Percentiles rank a stretch among this genome's conserved stretches.
Evolutionary conservation across 2,888 invertebrate genomes (phyloP).

Genomic region (Chironomus tentans): DNA sequence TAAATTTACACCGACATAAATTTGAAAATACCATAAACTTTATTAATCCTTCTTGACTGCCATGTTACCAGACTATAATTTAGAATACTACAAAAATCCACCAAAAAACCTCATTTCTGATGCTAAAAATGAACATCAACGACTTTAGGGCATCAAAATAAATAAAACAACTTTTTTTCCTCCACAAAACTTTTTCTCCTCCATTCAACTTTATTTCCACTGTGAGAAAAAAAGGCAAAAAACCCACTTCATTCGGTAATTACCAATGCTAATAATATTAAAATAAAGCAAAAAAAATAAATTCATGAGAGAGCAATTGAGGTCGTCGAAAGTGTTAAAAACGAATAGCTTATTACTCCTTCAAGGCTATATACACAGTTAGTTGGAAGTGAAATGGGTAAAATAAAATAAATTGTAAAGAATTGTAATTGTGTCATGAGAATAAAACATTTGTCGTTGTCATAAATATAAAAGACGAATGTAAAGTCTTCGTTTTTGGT

Average conservation of each 20-base stretch:
- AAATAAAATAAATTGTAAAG: too few relatives aligned
- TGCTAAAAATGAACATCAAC: not conserved
- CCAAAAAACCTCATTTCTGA: too few relatives aligned
- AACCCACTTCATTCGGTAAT: not conserved
- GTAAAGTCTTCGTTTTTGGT: too few relatives aligned
- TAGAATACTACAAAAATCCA: too few relatives aligned
- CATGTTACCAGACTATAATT: too few relatives aligned
- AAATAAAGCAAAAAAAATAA: not conserved
- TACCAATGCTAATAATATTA: slow-evolving; percentile 1
- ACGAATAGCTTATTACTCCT: not conserved
- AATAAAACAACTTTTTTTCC: not conserved
- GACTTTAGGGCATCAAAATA: not conserved
- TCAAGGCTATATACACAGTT: not conserved
- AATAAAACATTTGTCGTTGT: not conserved
- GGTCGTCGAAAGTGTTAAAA: not conserved
- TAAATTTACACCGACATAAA: too few relatives aligned
- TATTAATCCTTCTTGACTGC: too few relatives aligned
- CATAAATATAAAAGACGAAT: not conserved
- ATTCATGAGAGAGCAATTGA: slow-evolving; percentile 7
- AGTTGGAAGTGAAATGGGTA: too few relatives aligned
- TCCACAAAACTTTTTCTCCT: not conserved
- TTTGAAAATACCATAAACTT: too few relatives aligned
- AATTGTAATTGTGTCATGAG: not conserved
- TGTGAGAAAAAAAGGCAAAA: too few relatives aligned
- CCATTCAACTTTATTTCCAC: not conserved